Conservation (phyloP, 2,113 vertebrate genomes). For the Lepus timidus region DNA sequence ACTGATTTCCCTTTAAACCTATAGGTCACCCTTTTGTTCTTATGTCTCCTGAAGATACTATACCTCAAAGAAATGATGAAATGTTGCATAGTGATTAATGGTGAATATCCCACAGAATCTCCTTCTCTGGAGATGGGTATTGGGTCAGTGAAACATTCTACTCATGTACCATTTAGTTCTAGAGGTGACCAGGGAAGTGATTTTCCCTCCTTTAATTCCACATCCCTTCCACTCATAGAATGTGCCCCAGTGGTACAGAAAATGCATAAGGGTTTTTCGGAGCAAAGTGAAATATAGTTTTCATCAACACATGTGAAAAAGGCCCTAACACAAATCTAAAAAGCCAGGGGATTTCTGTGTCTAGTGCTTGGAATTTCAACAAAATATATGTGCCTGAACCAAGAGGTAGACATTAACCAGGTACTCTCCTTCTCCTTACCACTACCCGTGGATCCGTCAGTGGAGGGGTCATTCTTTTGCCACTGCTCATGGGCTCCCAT, state of each 20-base stretch:
- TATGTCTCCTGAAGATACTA: background rate
- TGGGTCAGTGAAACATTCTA: background rate
- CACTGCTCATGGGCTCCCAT: background rate
- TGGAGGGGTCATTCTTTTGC: background rate
- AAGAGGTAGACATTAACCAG: background rate
- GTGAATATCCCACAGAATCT: background rate
- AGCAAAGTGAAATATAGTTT: constrained; percentile 18
- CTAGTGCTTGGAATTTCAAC: constrained; percentile 35
- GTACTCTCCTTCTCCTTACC: background rate
- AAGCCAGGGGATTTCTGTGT: background rate
- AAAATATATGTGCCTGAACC: constrained; percentile 15
- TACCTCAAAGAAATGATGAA: background rate
- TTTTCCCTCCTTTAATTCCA: background rate
- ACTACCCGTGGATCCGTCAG: background rate
- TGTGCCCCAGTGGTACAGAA: background rate
- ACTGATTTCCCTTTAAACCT: background rate
- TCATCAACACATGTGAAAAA: background rate
- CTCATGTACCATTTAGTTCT: background rate
- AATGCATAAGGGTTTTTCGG: background rate
- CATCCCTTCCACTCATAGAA: background rate
- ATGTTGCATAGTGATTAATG: background rate
- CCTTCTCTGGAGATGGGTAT: background rate
- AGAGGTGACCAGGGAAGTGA: constrained; percentile 15
- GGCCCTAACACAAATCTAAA: background rate
- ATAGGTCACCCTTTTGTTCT: background rate